These are phyloP conservation scores for Myopa testacea DNA, from an alignment of 2,888 invertebrate genomes.

Conservation along the genomic window DNA sequence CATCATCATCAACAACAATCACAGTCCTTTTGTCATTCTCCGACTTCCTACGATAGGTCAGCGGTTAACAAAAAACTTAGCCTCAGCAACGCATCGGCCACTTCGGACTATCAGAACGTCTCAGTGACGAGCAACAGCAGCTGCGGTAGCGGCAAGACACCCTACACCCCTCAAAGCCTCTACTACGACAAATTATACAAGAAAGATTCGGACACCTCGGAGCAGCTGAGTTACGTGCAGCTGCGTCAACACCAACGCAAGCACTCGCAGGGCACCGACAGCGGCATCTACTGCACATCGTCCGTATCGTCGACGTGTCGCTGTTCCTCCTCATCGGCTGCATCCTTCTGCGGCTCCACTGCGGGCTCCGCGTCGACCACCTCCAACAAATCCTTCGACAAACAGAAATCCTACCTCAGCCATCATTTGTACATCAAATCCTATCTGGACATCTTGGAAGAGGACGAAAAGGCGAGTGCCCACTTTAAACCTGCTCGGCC, in stretches of 20 bases:
- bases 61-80: constrained; percentile 50
- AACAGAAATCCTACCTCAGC: constrained; percentile 69
- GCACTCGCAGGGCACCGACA: constrained; percentile 61
- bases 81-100: constrained; percentile 42
- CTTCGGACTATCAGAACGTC: constrained; percentile 47
- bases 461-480: constrained; percentile 69
- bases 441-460: constrained; percentile 70
- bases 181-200: constrained; percentile 29
- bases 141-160: constrained; percentile 36
- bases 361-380: constrained; percentile 67
- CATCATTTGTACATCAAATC: constrained; percentile 72
- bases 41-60: constrained; percentile 54
- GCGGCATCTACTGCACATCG: constrained; percentile 56
- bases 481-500: constrained; percentile 70
- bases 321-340: constrained; percentile 65
- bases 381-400: constrained; percentile 62
- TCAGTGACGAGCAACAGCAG: constrained; percentile 33
- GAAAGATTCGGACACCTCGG: constrained; percentile 30
- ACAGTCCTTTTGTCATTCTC: constrained; percentile 33
- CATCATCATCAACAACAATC: constrained; percentile 43
- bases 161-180: not conserved
- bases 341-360: constrained; percentile 59
- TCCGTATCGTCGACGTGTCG: constrained; percentile 62
- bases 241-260: constrained; percentile 46
- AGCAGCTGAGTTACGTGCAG: constrained; percentile 8